phyloP scores from a whole-genome alignment of 2,797 vertebrate species.

The Cossypha dichroa region DNA sequence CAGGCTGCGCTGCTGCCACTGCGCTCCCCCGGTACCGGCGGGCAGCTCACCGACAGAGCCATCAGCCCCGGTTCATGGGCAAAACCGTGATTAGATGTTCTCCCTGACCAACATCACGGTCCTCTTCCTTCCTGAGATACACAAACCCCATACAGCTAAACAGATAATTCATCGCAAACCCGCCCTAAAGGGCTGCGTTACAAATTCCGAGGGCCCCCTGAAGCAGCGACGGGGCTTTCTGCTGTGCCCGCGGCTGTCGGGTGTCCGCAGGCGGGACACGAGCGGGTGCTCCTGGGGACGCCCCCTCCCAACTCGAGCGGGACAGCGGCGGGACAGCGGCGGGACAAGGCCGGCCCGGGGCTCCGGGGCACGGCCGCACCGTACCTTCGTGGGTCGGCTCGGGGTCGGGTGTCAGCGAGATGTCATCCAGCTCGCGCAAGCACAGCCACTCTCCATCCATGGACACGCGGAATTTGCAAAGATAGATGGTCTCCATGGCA shows the following conservation, averaged over 20 bases:
- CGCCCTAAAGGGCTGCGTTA: neutral
- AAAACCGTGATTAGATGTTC: rapidly evolving
- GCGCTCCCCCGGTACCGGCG: neutral
- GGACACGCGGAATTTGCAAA: constrained; percentile 99
- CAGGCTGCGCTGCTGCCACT: neutral
- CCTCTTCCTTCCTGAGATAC: neutral
- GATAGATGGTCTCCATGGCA: constrained; percentile 99
- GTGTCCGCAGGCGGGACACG: neutral
- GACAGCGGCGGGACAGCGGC: too few relatives aligned
- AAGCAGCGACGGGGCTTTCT: neutral
- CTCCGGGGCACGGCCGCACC: constrained; percentile 2
- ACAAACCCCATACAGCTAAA: neutral
- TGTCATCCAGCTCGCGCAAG: constrained; percentile 97
- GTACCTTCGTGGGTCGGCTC: constrained; percentile 99
- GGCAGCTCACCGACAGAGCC: neutral
- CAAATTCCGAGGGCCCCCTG: neutral
- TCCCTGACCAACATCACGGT: rapidly evolving
- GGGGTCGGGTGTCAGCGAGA: constrained; percentile 98
- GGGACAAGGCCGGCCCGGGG: constrained; percentile 6
- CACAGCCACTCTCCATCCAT: constrained; percentile 99
- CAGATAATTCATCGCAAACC: neutral
- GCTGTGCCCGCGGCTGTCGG: rapidly evolving
- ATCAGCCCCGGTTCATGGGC: neutral
- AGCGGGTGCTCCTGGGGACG: neutral
- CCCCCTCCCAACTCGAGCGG: neutral